phyloP scores from a whole-genome alignment of 2,113 vertebrate species.

The Oriolus oriolus region DNA sequence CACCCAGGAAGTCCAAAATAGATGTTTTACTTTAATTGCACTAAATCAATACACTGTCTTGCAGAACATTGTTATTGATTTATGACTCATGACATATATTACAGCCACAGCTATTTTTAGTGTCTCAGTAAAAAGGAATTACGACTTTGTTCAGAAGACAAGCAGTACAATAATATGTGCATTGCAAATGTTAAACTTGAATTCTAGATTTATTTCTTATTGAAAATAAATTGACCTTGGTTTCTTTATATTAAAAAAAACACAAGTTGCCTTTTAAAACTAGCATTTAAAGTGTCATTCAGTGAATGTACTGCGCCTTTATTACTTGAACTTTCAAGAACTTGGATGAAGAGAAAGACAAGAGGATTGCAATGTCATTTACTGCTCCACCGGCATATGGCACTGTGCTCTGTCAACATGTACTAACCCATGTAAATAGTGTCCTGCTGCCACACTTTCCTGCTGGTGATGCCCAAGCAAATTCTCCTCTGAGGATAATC shows the following conservation, averaged over 20 bases:
- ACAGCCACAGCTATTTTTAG: constrained; percentile 45
- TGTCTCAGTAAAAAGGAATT: background rate
- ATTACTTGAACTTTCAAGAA: background rate
- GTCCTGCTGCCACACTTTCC: background rate
- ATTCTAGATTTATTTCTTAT: background rate
- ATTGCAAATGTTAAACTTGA: background rate
- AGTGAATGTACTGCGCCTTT: background rate
- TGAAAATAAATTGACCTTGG: background rate
- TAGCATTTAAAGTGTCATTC: background rate
- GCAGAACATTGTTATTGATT: constrained; percentile 52
- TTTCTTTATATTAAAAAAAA: background rate
- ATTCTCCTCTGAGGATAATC: background rate
- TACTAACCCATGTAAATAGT: background rate
- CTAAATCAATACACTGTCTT: constrained; percentile 42
- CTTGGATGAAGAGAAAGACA: background rate
- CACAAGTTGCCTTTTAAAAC: background rate
- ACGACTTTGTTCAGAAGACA: background rate
- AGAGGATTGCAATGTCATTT: background rate
- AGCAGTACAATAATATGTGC: background rate
- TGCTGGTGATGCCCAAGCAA: background rate
- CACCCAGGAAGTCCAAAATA: constrained; percentile 14
- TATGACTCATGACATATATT: constrained; percentile 41
- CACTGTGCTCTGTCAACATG: background rate
- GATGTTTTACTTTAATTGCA: constrained; percentile 44
- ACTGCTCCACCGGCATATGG: background rate